These are phyloP conservation scores for Diarsia brunnea DNA, from an alignment of 2,888 invertebrate species.

Conservation along the genomic window DNA sequence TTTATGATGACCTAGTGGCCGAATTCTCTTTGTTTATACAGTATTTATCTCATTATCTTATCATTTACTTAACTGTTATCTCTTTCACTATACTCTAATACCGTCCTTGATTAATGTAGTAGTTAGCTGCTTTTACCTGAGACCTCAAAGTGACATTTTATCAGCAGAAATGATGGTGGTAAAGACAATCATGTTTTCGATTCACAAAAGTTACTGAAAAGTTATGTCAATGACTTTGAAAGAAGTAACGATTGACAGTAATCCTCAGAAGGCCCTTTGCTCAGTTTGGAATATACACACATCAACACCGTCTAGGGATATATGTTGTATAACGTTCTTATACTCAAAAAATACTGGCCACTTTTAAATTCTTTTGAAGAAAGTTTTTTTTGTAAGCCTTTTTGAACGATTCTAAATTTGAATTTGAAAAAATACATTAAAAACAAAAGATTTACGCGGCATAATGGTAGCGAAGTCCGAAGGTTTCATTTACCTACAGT, in stretches of 20 bases:
- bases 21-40: conserved; percentile 27
- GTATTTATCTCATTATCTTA: conserved; percentile 39
- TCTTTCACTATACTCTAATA: conserved; percentile 12
- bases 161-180: neutral
- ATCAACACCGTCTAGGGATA: no score
- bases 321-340: no score
- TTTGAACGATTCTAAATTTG: no score
- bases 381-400: no score
- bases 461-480: no score
- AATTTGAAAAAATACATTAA: no score
- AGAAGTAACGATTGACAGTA: neutral
- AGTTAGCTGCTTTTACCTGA: neutral
- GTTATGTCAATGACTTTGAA: neutral
- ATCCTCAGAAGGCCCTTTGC: neutral
- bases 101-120: conserved; percentile 15
- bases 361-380: no score
- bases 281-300: no score
- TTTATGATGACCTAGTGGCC: conserved; percentile 44
- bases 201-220: neutral
- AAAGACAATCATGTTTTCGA: neutral
- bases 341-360: no score
- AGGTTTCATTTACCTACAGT: no score
- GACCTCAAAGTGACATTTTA: no score
- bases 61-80: conserved; percentile 40
- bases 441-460: no score